Conservation (phyloP, 35 echinoderm and acorn worm genomes). For the Apostichopus parvimensis region DNA sequence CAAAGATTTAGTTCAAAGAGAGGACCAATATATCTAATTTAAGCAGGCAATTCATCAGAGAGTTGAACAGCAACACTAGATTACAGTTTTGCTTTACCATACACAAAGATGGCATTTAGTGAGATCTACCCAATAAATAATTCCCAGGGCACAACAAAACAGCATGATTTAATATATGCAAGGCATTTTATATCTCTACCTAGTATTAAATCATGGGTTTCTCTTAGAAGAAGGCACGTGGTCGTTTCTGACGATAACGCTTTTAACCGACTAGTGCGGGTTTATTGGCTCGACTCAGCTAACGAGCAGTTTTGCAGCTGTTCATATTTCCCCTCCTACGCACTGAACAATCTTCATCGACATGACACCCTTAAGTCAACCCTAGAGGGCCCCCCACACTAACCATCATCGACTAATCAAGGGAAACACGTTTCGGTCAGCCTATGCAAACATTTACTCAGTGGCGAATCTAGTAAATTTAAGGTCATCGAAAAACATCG, state of each 20-base stretch:
- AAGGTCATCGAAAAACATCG: not conserved
- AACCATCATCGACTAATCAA: not conserved
- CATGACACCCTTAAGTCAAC: conserved; percentile 20
- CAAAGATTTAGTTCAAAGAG: too few species aligned
- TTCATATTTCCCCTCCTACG: not conserved
- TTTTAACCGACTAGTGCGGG: not conserved
- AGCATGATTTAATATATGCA: too few species aligned
- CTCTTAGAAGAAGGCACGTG: not conserved
- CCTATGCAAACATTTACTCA: not conserved
- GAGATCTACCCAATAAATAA: too few species aligned
- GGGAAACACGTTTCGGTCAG: not conserved
- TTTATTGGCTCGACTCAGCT: not conserved
- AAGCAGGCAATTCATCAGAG: too few species aligned
- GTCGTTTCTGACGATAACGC: not conserved
- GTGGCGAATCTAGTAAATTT: not conserved
- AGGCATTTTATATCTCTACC: too few species aligned
- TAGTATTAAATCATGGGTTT: too few species aligned
- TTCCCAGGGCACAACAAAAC: too few species aligned
- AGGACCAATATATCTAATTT: too few species aligned
- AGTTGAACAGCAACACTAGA: too few species aligned
- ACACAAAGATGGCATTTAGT: too few species aligned
- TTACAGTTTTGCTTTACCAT: too few species aligned
- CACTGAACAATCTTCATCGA: not conserved
- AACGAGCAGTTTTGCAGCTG: conserved; percentile 1
- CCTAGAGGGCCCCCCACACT: not conserved